These are phyloP conservation scores for Cylloceria caligata DNA, from an alignment of 2,888 invertebrate species.

Conservation along the genomic window DNA sequence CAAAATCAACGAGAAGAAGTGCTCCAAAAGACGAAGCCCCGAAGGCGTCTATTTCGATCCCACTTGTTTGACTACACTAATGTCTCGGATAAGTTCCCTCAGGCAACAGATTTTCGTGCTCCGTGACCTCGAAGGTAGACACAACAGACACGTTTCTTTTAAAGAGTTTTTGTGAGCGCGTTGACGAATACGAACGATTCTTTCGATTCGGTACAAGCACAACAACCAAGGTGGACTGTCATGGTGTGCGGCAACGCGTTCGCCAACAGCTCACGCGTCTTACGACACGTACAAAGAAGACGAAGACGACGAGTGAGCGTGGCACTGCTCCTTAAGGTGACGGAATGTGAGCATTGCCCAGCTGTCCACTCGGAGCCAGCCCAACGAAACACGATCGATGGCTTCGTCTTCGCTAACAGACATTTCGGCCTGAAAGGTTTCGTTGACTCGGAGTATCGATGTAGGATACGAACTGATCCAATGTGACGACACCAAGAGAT, in stretches of 20 bases:
- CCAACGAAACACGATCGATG: constrained; percentile 75
- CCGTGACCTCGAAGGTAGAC: constrained; percentile 75
- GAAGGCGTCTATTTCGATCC: constrained; percentile 12
- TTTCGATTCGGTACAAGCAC: neutral
- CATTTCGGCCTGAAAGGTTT: constrained; percentile 73
- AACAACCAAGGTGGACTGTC: constrained; percentile 4
- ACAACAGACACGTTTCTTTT: constrained; percentile 67
- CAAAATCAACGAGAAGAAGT: constrained; percentile 4
- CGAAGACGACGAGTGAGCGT: constrained; percentile 34
- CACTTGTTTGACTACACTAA: constrained; percentile 11
- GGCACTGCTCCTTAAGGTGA: constrained; percentile 77
- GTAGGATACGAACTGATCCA: constrained; percentile 47
- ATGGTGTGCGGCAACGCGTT: constrained; percentile 57
- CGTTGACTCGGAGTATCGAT: constrained; percentile 18
- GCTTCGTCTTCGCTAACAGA: constrained; percentile 81
- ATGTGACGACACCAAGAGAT: constrained; percentile 46
- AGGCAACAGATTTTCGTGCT: constrained; percentile 31
- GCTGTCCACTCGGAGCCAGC: constrained; percentile 53
- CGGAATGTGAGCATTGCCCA: constrained; percentile 78
- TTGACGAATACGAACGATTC: constrained; percentile 29
- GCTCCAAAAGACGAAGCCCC: constrained; percentile 19
- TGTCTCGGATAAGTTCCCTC: constrained; percentile 3
- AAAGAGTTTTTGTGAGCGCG: constrained; percentile 9
- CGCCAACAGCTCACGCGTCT: neutral
- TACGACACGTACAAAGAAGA: constrained; percentile 35